Evolutionary conservation across 2,113 vertebrate genomes (phyloP).

Genomic region (Mungos mungo): DNA sequence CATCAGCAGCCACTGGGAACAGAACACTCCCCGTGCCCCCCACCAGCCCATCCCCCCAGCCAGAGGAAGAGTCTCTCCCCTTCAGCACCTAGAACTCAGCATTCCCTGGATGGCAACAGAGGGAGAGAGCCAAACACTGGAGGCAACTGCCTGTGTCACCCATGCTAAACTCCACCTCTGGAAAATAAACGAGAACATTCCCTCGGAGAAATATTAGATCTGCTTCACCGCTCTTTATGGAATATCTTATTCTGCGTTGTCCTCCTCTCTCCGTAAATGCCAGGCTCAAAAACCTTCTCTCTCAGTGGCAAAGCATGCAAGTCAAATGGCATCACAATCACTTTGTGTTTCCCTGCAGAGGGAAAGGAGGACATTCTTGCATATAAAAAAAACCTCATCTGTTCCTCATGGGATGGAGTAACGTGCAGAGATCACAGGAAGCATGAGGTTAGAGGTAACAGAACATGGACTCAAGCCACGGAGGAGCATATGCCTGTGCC

Average conservation of each 20-base stretch:
- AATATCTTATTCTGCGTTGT: neutral
- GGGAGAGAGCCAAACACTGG: neutral
- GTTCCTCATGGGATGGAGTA: neutral
- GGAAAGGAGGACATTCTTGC: neutral
- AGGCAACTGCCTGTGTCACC: neutral
- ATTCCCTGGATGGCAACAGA: no score
- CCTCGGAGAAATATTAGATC: slow-evolving; percentile 15
- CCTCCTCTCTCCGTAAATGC: neutral
- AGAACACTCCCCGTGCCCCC: neutral
- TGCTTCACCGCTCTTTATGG: neutral
- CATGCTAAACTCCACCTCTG: neutral
- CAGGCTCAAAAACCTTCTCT: neutral
- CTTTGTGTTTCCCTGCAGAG: neutral
- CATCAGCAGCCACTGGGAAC: neutral
- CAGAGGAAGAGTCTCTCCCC: neutral
- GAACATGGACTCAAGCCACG: no score
- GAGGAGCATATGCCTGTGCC: neutral
- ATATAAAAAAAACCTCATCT: neutral
- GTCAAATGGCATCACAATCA: slow-evolving; percentile 21
- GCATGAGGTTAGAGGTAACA: neutral
- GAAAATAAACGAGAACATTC: neutral
- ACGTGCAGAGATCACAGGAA: neutral
- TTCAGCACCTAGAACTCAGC: neutral
- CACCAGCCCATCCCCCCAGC: accelerated
- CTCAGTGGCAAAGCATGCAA: neutral